Conservation (phyloP, 2,888 invertebrate species). For the Drosophila incognita region DNA sequence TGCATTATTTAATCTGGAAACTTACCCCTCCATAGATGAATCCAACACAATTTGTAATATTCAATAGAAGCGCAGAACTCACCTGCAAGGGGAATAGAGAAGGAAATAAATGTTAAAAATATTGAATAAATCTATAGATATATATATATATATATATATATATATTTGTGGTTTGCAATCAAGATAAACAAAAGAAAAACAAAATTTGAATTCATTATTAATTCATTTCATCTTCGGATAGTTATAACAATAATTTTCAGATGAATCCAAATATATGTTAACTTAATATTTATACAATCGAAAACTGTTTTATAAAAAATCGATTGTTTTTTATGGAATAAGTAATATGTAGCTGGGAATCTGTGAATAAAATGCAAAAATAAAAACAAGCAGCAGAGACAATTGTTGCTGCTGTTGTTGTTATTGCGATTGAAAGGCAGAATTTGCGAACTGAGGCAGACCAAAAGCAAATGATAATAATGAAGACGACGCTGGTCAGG, state of each 20-base stretch:
- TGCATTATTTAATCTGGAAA: neutral
- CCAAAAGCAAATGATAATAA: constrained; percentile 74
- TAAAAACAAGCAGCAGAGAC: constrained; percentile 19
- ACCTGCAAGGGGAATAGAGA: constrained; percentile 53
- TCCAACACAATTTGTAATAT: constrained; percentile 5
- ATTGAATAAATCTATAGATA: neutral
- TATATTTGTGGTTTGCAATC: neutral
- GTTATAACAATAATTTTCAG: neutral
- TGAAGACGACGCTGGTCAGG: constrained; percentile 54
- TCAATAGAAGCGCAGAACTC: constrained; percentile 31
- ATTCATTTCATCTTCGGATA: neutral
- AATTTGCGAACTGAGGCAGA: constrained; percentile 42
- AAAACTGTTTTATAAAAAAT: no score
- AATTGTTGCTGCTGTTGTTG: constrained; percentile 43
- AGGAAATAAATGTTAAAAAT: constrained; percentile 26
- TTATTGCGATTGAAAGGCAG: constrained; percentile 30
- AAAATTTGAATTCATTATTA: neutral
- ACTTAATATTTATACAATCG: no score
- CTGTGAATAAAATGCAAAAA: constrained; percentile 6
- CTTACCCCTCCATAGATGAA: constrained; percentile 25
- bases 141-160: neutral
- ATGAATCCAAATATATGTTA: neutral
- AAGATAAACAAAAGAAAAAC: neutral
- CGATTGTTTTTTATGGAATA: neutral
- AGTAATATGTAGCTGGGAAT: neutral